A percentile compares a stretch with the other conserved stretches of the same genome.
phyloP scores from a whole-genome alignment of 35 echinoderm and acorn worm genomes.

The Nesometra sesokonis region DNA sequence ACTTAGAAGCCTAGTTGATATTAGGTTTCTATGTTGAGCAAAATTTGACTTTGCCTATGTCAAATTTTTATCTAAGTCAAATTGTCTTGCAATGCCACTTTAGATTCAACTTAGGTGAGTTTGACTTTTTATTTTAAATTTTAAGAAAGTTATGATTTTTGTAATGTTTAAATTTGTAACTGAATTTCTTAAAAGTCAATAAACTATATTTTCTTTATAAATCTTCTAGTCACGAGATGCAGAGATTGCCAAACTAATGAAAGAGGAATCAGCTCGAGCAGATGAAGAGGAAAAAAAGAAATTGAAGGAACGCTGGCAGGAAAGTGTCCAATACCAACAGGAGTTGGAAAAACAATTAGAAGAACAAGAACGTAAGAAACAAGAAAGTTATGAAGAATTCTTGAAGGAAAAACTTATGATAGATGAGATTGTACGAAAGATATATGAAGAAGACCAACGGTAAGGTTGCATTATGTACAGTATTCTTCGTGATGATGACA shows the following conservation, averaged over 20 bases:
- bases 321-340: conserved; percentile 77
- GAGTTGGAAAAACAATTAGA: conserved; percentile 93
- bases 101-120: no score
- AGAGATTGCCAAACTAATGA: conserved; percentile 64
- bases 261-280: conserved; percentile 63
- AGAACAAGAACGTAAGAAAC: conserved; percentile 66
- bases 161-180: no score
- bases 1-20: no score
- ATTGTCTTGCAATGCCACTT: no score
- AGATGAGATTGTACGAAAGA: conserved; percentile 93
- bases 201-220: neutral
- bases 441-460: conserved; percentile 97
- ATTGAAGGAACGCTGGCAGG: conserved; percentile 54
- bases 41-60: no score
- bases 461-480: no score
- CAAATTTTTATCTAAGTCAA: no score
- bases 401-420: conserved; percentile 99
- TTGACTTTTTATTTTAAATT: no score
- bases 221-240: conserved; percentile 68
- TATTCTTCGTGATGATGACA: no score
- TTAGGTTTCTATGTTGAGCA: no score
- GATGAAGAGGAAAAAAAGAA: conserved; percentile 58
- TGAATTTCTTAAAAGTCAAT: no score
- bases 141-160: no score
- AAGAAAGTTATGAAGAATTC: conserved; percentile 87